Base-by-base conservation (phyloP, 2,113 vertebrate species). In the Channa argus region DNA sequence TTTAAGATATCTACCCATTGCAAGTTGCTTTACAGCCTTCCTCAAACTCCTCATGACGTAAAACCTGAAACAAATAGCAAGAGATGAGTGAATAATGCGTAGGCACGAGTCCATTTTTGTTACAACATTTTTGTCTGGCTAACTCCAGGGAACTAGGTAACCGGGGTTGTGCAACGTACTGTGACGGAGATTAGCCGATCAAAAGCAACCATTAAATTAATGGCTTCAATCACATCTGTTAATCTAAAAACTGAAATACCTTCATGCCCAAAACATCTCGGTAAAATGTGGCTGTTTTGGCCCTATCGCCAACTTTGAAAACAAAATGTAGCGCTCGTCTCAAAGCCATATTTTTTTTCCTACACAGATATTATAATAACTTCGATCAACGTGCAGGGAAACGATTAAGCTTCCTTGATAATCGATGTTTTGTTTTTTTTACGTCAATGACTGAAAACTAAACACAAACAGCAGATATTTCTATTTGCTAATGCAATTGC, bases 31-130 rank as follows among this genome's bases (percentile, higher is more conserved):
- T 99, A 88, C 98, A 99, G 79, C 98, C 98, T 88, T 98, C 97
- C 77, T 96, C 95, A 91, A 99, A 99, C 78, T 99, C 98, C 70
- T 99, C 97, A 56, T 99, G 98, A 5, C 98, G 92, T 69, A 99
- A 91, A 84, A 98, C 85, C 98, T 99, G 45, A 2, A 36, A 69
- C 36, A 8, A 15, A 79, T 1, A 6, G 43, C 4, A 52, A 47
- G 7, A 24, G 3, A 13, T 5, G 5, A 39, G 3, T 33, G 24
- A 24, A 24, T 24, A 24, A 24, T 24, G 24, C 24, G 24, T 24
- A 24, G 24, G 24, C 24, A 24, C 1, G 24, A 24, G 24, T 24
- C 24, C 24, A 24, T 24, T 24, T 24, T 24, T 24, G 24, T 24
- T 24, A 24, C 1, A 24, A 24, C 24, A 24, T 24, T 24, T 24